phyloP scores from a whole-genome alignment of 2,797 vertebrate species.

The Lacerta bilineata region DNA sequence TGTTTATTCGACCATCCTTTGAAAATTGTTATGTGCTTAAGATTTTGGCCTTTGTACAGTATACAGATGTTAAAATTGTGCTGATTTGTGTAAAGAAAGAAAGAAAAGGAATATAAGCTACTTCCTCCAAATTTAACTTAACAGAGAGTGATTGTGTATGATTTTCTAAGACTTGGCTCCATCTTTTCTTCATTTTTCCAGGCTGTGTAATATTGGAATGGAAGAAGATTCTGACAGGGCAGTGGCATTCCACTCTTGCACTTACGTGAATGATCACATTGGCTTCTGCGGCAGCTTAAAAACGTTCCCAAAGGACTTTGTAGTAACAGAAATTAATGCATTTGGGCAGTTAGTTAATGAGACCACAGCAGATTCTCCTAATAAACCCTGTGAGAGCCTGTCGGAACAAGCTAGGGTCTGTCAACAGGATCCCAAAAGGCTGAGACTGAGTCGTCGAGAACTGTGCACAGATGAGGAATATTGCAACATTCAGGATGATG shows the following conservation, averaged over 20 bases:
- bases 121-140: neutral
- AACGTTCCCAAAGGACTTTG: slow-evolving; percentile 87
- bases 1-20: neutral
- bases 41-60: neutral
- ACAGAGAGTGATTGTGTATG: too few relatives aligned
- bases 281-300: slow-evolving; percentile 92
- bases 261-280: slow-evolving; percentile 79
- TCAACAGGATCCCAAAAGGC: slow-evolving; percentile 34
- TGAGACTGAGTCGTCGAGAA: slow-evolving; percentile 25
- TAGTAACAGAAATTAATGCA: slow-evolving; percentile 89
- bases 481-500: neutral
- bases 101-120: neutral
- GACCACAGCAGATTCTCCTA: neutral
- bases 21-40: neutral
- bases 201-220: slow-evolving; percentile 44
- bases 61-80: neutral
- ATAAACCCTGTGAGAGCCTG: neutral
- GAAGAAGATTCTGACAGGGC: slow-evolving; percentile 40
- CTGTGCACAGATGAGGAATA: neutral
- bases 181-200: slow-evolving; percentile 22
- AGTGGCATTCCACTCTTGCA: slow-evolving; percentile 58
- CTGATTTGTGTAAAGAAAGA: neutral
- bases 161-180: neutral
- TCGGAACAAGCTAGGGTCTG: slow-evolving; percentile 28
- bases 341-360: slow-evolving; percentile 73